phyloP scores from a whole-genome alignment of 2,888 invertebrate genomes.

The Ochropleura leucogaster region DNA sequence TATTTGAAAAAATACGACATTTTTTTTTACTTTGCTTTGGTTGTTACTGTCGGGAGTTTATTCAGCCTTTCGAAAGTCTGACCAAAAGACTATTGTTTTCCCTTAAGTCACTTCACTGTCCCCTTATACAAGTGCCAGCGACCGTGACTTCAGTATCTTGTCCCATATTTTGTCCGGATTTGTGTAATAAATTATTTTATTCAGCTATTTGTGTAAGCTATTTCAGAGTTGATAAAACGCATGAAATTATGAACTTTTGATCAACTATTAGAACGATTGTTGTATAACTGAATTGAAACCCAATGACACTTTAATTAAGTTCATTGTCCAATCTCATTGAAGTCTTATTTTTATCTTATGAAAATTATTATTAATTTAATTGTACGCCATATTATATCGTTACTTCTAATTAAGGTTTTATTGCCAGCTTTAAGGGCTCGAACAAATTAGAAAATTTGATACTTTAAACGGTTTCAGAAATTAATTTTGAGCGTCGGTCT shows the following conservation, averaged over 20 bases:
- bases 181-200: neutral
- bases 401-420: slow-evolving; percentile 69
- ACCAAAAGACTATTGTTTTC: slow-evolving; percentile 27
- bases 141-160: neutral
- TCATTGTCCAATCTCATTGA: neutral
- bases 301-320: neutral
- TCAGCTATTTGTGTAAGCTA: neutral
- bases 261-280: slow-evolving; percentile 4
- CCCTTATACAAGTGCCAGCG: neutral
- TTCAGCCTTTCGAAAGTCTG: slow-evolving; percentile 7
- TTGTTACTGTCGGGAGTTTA: slow-evolving; percentile 31
- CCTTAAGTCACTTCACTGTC: neutral
- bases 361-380: slow-evolving; percentile 61
- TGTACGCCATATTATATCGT: slow-evolving; percentile 59
- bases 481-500: slow-evolving; percentile 78
- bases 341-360: slow-evolving; percentile 33
- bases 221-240: neutral
- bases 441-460: slow-evolving; percentile 70
- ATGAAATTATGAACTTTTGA: neutral
- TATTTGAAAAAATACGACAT: too few relatives aligned
- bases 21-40: slow-evolving; percentile 22
- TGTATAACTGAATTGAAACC: neutral
- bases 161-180: slow-evolving; percentile 14
- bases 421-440: slow-evolving; percentile 58
- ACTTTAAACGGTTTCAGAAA: slow-evolving; percentile 73